Conservation (phyloP, 37 sponge, comb jelly and placozoan species). For the Cliona cf. orientalis region DNA sequence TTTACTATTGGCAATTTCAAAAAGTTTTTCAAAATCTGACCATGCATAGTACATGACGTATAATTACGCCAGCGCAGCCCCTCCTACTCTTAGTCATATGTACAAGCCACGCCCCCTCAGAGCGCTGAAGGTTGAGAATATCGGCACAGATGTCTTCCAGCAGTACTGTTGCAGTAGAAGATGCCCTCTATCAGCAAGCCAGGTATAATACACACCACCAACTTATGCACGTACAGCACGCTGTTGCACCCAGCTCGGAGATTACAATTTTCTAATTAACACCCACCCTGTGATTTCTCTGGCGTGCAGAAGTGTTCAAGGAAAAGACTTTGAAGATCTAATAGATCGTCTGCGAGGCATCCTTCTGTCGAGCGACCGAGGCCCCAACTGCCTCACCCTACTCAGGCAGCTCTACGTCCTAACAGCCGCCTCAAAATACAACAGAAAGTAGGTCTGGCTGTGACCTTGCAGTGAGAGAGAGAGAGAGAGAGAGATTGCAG, state of each 20-base stretch:
- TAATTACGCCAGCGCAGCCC: no score
- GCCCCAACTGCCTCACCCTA: slow-evolving; percentile 47
- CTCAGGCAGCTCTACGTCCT: slow-evolving; percentile 70
- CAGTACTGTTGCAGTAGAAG: slow-evolving; percentile 19
- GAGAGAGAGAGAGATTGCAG: no score
- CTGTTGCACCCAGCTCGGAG: not conserved
- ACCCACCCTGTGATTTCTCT: not conserved
- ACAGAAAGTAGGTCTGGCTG: slow-evolving; percentile 39
- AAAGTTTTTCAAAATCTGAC: no score
- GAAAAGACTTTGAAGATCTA: slow-evolving; percentile 66
- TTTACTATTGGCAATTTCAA: no score
- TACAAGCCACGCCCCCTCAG: no score
- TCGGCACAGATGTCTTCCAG: no score
- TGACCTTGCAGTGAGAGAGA: not conserved
- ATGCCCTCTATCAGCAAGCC: slow-evolving; percentile 55
- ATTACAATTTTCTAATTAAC: not conserved
- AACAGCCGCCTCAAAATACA: slow-evolving; percentile 66
- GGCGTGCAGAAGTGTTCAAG: slow-evolving; percentile 46
- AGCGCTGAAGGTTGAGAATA: no score
- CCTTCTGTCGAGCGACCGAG: slow-evolving; percentile 54
- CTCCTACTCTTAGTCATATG: no score
- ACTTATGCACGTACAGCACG: no score
- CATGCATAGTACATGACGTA: no score
- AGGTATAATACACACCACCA: slow-evolving; percentile 22
- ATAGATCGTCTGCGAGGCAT: slow-evolving; percentile 1